phyloP scores from a whole-genome alignment of 2,888 invertebrate genomes.

The Melipona bicolor region DNA sequence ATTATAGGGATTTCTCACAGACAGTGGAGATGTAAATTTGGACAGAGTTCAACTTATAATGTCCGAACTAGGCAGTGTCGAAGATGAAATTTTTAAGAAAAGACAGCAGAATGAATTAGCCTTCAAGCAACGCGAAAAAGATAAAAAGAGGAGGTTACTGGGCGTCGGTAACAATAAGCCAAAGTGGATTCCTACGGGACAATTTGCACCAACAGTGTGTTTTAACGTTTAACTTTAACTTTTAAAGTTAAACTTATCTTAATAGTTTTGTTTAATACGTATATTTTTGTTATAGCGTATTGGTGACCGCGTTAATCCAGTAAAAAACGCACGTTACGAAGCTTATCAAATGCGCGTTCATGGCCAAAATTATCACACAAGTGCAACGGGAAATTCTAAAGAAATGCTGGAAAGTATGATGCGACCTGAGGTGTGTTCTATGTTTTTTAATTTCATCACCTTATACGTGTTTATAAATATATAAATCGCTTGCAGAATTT shows the following conservation, averaged over 20 bases:
- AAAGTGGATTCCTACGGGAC: constrained; percentile 90
- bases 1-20: constrained; percentile 94
- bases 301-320: constrained; percentile 85
- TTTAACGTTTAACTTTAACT: background rate
- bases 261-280: background rate
- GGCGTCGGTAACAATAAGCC: constrained; percentile 86
- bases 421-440: constrained; percentile 79
- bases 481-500: constrained; percentile 58
- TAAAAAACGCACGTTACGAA: constrained; percentile 91
- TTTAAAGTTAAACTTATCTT: background rate
- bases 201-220: constrained; percentile 91
- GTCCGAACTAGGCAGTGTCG: constrained; percentile 95
- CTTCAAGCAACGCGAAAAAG: constrained; percentile 92
- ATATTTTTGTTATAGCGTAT: constrained; percentile 85
- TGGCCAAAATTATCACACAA: constrained; percentile 78
- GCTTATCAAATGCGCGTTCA: constrained; percentile 89
- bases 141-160: constrained; percentile 87
- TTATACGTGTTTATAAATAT: background rate
- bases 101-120: constrained; percentile 94
- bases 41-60: constrained; percentile 97
- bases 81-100: constrained; percentile 98
- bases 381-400: constrained; percentile 64
- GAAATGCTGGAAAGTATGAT: constrained; percentile 85
- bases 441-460: background rate
- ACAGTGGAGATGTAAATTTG: constrained; percentile 96